These are phyloP conservation scores for Apodemus agrarius DNA, from an alignment of 2,797 vertebrate species.

Conservation along the genomic window DNA sequence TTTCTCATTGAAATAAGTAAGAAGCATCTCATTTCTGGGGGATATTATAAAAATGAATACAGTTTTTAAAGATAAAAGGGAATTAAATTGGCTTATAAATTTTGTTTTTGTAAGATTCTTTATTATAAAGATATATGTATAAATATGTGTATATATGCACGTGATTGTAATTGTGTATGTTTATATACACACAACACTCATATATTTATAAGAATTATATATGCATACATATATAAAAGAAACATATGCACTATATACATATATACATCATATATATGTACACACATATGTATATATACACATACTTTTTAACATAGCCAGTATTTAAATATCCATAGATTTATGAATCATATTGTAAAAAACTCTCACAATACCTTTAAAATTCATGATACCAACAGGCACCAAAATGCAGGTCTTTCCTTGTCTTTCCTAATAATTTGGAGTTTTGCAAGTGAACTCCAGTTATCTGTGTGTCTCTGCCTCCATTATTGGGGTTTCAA, in stretches of 20 bases:
- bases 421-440: background rate
- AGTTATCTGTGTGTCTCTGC: background rate
- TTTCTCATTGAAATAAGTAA: background rate
- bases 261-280: background rate
- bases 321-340: background rate
- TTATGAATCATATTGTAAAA: background rate
- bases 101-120: background rate
- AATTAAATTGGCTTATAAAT: background rate
- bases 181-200: background rate
- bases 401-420: background rate
- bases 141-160: background rate
- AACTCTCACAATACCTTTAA: background rate
- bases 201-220: background rate
- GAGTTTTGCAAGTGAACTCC: background rate
- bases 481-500: background rate
- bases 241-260: background rate
- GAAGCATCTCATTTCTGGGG: background rate
- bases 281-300: background rate
- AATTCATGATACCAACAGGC: background rate
- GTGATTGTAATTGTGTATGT: background rate
- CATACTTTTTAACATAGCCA: background rate
- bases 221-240: background rate
- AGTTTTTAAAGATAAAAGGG: background rate
- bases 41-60: background rate
- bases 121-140: background rate